Base-by-base conservation (phyloP, 2,797 vertebrate species). In the Myotis findleyi region DNA sequence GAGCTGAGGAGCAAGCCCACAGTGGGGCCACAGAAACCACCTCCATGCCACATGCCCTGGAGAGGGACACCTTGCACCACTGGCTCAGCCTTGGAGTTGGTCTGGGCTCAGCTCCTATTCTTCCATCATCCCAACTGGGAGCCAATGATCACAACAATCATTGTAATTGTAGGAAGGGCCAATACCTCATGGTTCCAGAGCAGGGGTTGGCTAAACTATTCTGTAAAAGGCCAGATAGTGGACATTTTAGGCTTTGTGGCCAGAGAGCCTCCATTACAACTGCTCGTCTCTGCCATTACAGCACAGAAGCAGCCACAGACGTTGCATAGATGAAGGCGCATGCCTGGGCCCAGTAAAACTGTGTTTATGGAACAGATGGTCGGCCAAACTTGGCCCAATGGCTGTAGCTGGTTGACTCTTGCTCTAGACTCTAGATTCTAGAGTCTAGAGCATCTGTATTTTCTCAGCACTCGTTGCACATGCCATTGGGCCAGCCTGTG, bases 1-100 rank as follows among this genome's bases (percentile, higher is more conserved):
- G 17, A 16, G 16, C 51, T 4, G n/a, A 25, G 27, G 38, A 8
- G 47, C 18, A 0, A n/a, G 18, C 38, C 41, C 44, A 18, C 17
- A 17, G 73, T 14, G 36, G 33, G 23, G 21, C 62, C 68, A 3
- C 47, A 73, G 89, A 59, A 69, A 18, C 30, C 62, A 17, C 27
- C 85, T 57, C 16, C 14, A 0, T 16, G 4, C 12, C 18, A 0
- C 0, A 0, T 1, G 1, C 21, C 23, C 55, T 2, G 21, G 41
- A 10, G 12, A 12, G 3, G 72, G 2, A 27, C 4, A 33, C 59
- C 73, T 20, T 25, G 7, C 47, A 17, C 53, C 30, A 17, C 49
- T n/a, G 18, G 27, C 64, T 83, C 55, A 44, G 77, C 55, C 59
- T 82, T 33, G 72, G 20, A n/a, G 3, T 9, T 44, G 13, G 33